phyloP scores from a whole-genome alignment of 2,888 invertebrate genomes.

The Heteromyza rotundicornis region DNA sequence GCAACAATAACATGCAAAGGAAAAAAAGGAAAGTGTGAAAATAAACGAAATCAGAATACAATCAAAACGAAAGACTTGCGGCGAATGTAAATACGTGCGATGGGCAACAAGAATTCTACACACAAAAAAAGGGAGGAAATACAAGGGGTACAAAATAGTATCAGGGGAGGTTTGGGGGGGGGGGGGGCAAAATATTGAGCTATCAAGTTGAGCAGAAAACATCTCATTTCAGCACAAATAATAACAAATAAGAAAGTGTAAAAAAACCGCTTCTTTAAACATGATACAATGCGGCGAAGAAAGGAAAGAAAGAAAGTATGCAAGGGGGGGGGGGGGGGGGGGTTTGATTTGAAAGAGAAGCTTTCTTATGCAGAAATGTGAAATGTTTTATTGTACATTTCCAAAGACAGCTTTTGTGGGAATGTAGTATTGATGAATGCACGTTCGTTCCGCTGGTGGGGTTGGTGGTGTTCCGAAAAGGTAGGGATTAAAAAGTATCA shows the following conservation, averaged over 20 bases:
- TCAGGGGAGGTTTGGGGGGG: not conserved
- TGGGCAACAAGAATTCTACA: constrained; percentile 1
- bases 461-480: no score
- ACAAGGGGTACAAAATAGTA: no score
- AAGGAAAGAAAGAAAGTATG: not conserved
- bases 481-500: no score
- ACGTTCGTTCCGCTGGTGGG: no score
- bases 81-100: constrained; percentile 22
- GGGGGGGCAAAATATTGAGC: not conserved
- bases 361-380: no score
- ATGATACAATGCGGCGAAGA: not conserved
- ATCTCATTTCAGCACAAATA: not conserved
- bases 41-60: constrained; percentile 21
- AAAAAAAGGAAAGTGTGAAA: not conserved
- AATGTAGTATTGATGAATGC: no score
- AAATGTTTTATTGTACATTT: no score
- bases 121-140: not conserved
- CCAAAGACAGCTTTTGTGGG: no score
- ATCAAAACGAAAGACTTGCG: constrained; percentile 24
- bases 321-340: not conserved
- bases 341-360: no score
- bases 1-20: constrained; percentile 16
- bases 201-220: not conserved
- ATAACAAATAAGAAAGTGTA: no score
- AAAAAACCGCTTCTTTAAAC: no score